Base-by-base conservation (phyloP, 2,113 vertebrate genomes). In the Cranoglanis bouderius region DNA sequence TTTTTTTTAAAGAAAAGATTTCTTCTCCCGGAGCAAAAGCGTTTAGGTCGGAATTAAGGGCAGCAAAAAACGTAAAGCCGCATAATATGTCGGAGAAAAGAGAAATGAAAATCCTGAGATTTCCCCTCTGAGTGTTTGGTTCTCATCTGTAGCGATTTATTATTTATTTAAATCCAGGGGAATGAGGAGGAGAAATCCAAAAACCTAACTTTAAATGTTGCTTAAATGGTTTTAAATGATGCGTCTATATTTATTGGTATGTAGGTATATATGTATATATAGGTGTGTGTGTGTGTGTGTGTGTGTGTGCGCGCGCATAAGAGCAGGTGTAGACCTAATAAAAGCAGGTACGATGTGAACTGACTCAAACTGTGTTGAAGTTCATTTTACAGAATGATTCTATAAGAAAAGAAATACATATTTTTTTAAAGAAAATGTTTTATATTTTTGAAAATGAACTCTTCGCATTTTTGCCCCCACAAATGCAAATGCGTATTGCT, bases 21-120 rank as follows among this genome's bases (percentile, higher is more conserved):
- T 97, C 95, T 98, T 98, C 97, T 98, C 96, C 96, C 96, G 96
- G 94, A 97, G 97, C 96, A 98, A 99, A 99, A 96, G 96, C 97
- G 97, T 99, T 99, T 99, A 98, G 97, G 97, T 96, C 97, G 96
- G 96, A 98, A 98, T 98, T 98, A 98, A 97, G 97, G 96, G 96
- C 96, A 98, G 95, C 95, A 96, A 96, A 97, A 96, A 97, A 97
- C 97, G 96, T 97, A 96, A 95, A 96, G 96, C 95, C 95, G 96
- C 93, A 97, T 96, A 96, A 96, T 96, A 96, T 95, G 94, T 95
- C 67, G 65, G 84, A 90, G 89, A 92, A 90, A 94, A 91, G 89
- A 85, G 80, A 91, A 80, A 77, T 63, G 91, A 92, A 90, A 92
- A 89, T 93, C 91, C 90, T 91, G 78, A 93, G 92, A n/a, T 32